phyloP scores from a whole-genome alignment of 2,797 vertebrate species.

The Clarias laeviceps region DNA sequence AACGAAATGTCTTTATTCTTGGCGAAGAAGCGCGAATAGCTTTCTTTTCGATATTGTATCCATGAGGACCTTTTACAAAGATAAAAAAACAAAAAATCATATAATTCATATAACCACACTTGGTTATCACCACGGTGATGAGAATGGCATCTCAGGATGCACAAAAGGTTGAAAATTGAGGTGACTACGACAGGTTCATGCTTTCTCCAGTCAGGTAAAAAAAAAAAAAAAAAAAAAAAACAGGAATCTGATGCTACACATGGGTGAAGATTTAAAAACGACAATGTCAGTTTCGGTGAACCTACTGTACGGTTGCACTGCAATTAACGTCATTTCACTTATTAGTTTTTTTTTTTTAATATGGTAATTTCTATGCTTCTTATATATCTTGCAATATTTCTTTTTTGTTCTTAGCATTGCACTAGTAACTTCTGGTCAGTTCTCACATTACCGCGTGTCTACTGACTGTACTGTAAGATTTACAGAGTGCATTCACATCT shows the following conservation, averaged over 20 bases:
- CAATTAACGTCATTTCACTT: too few species aligned
- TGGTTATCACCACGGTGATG: background rate
- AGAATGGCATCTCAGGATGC: background rate
- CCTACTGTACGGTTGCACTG: too few species aligned
- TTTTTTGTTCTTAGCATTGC: too few species aligned
- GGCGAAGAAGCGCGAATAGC: background rate
- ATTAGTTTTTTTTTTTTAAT: too few species aligned
- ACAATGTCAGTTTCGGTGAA: background rate
- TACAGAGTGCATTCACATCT: too few species aligned
- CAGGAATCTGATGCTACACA: background rate
- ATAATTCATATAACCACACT: background rate
- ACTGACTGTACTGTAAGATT: too few species aligned
- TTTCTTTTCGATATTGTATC: background rate
- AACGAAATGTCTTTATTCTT: background rate
- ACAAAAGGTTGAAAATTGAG: background rate
- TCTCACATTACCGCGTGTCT: too few species aligned
- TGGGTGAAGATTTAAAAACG: background rate
- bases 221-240: background rate
- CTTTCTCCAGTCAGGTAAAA: background rate
- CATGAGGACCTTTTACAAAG: too few species aligned
- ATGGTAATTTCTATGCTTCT: too few species aligned
- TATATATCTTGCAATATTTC: too few species aligned
- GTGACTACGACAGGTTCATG: background rate
- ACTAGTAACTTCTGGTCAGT: too few species aligned
- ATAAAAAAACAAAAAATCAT: too few species aligned